Percentiles rank a stretch among this genome's conserved stretches.
These are phyloP conservation scores for Dendroctonus valens DNA, from an alignment of 1,140 invertebrate species.

Conservation along the genomic window DNA sequence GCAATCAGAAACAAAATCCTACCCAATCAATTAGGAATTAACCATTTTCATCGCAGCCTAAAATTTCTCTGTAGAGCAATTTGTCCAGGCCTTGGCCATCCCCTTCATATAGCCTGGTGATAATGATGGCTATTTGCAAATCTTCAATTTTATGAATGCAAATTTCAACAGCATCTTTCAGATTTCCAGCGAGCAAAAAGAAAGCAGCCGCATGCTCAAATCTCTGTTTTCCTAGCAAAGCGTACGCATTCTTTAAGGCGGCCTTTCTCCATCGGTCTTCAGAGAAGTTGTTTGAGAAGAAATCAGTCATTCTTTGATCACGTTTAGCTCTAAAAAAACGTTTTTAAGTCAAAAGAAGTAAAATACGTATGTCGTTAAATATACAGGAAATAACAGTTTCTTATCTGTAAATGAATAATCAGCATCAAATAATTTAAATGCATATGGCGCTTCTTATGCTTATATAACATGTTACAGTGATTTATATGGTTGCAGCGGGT, in stretches of 20 bases:
- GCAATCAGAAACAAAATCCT: background rate
- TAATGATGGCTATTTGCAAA: slow-evolving; percentile 93
- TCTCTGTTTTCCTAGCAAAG: slow-evolving; percentile 90
- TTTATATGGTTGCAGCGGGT: background rate
- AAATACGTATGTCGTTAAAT: too few relatives aligned
- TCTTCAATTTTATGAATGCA: slow-evolving; percentile 88
- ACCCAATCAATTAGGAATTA: slow-evolving; percentile 7
- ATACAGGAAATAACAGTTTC: too few relatives aligned
- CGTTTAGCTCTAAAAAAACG: slow-evolving; percentile 64
- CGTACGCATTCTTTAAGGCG: slow-evolving; percentile 96
- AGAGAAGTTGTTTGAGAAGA: slow-evolving; percentile 93
- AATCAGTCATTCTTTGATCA: slow-evolving; percentile 90
- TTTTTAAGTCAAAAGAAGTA: too few relatives aligned
- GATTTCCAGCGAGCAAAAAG: slow-evolving; percentile 89
- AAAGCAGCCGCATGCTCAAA: slow-evolving; percentile 94
- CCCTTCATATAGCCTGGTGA: slow-evolving; percentile 88
- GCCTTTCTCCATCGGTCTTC: slow-evolving; percentile 95
- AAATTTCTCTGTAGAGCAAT: slow-evolving; percentile 75
- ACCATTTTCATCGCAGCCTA: slow-evolving; percentile 69
- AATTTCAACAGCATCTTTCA: slow-evolving; percentile 92
- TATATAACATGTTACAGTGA: too few relatives aligned
- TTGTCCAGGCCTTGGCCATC: slow-evolving; percentile 74
- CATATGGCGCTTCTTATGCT: background rate
- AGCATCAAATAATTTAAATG: too few relatives aligned
- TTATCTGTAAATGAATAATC: too few relatives aligned